Evolutionary conservation across 2,888 invertebrate genomes (phyloP).

Genomic region (Zhuqinia jingwanae): DNA sequence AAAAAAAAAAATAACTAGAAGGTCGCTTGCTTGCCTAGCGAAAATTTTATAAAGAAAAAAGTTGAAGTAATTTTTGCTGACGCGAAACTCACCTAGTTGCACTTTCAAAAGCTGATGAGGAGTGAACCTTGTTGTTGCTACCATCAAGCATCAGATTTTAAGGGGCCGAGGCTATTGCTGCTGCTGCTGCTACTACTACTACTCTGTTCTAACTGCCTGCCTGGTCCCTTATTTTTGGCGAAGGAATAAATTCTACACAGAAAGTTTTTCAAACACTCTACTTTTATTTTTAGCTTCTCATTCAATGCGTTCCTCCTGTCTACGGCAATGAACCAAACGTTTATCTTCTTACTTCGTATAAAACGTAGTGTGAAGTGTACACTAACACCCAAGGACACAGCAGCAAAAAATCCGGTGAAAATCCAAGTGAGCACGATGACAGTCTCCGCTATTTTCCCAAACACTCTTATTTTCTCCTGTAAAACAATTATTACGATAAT

Average conservation of each 20-base stretch:
- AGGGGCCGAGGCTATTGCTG: conserved; percentile 37
- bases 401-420: conserved; percentile 66
- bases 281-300: conserved; percentile 37
- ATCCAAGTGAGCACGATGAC: conserved; percentile 70
- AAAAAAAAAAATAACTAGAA: too few relatives aligned
- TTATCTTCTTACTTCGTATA: conserved; percentile 61
- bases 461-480: conserved; percentile 70
- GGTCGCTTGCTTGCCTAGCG: too few relatives aligned
- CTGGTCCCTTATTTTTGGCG: conserved; percentile 64
- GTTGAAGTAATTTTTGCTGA: neutral
- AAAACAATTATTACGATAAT: neutral
- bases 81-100: conserved; percentile 64
- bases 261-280: conserved; percentile 52
- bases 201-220: neutral
- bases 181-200: neutral
- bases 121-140: conserved; percentile 45
- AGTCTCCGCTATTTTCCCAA: conserved; percentile 60
- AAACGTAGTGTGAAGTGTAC: conserved; percentile 57
- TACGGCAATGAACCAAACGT: conserved; percentile 31
- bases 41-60: too few relatives aligned
- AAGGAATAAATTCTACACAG: conserved; percentile 57
- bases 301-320: conserved; percentile 16
- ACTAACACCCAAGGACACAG: conserved; percentile 59
- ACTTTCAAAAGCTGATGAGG: conserved; percentile 30
- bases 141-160: conserved; percentile 51